Evolutionary conservation across 2,113 vertebrate genomes (phyloP).

Genomic region (Hemiscyllium ocellatum): DNA sequence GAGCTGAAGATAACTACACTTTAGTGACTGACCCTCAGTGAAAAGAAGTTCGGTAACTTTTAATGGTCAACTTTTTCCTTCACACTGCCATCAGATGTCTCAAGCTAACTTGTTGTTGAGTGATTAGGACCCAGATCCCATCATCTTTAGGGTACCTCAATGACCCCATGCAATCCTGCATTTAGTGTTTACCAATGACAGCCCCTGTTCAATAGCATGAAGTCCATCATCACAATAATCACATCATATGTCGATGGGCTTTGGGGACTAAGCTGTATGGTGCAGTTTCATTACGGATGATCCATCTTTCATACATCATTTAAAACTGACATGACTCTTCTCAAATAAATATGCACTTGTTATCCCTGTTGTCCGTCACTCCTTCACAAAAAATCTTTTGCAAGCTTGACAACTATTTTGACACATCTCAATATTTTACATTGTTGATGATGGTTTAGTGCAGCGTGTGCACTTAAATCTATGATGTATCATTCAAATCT

Average conservation of each 20-base stretch:
- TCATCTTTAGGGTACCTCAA: neutral
- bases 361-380: neutral
- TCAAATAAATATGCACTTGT: neutral
- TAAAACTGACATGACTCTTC: neutral
- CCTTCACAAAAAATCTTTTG: neutral
- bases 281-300: neutral
- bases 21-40: neutral
- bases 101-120: neutral
- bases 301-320: constrained; percentile 8
- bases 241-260: neutral
- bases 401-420: neutral
- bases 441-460: neutral
- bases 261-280: neutral
- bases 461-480: neutral
- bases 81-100: too few species aligned
- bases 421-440: neutral
- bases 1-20: neutral
- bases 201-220: neutral
- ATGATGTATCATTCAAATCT: neutral
- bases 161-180: neutral
- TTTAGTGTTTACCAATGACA: neutral
- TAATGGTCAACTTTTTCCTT: neutral
- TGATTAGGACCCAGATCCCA: neutral
- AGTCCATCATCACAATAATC: constrained; percentile 27
- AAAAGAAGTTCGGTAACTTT: neutral